These are phyloP conservation scores for Epistrophella euchroma DNA, from an alignment of 2,888 invertebrate genomes.

Conservation along the genomic window DNA sequence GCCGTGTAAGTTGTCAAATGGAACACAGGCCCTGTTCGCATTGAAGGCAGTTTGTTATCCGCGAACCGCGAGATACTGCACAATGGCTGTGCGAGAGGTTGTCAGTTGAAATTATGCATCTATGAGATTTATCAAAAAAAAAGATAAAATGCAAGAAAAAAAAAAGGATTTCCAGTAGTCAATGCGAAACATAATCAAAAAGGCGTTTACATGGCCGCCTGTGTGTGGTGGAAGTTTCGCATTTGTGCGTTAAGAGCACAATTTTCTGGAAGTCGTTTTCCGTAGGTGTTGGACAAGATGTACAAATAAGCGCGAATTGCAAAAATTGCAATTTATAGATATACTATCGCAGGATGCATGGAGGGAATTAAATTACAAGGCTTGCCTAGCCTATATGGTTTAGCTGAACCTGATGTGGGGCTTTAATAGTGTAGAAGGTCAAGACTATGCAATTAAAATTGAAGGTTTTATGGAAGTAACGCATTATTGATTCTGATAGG, in stretches of 20 bases:
- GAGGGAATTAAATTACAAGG: constrained; percentile 37
- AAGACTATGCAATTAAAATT: constrained; percentile 63
- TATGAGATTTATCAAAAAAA: constrained; percentile 34
- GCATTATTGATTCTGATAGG: constrained; percentile 24
- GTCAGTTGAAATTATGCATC: constrained; percentile 58
- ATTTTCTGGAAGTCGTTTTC: constrained; percentile 61
- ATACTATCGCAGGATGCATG: constrained; percentile 51
- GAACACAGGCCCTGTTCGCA: constrained; percentile 75
- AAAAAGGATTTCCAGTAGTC: constrained; percentile 65
- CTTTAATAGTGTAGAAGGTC: constrained; percentile 41
- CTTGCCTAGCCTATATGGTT: neutral
- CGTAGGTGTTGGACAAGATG: constrained; percentile 74
- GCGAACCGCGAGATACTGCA: constrained; percentile 29
- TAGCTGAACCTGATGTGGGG: constrained; percentile 7
- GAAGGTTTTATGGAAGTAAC: constrained; percentile 57
- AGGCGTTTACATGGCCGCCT: constrained; percentile 72
- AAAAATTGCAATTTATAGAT: constrained; percentile 70
- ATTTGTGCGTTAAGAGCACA: constrained; percentile 52
- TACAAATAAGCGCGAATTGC: constrained; percentile 52
- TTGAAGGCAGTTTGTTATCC: constrained; percentile 61
- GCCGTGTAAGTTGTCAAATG: constrained; percentile 77
- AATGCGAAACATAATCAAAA: constrained; percentile 71
- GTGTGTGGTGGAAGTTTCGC: constrained; percentile 66
- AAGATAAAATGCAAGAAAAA: neutral
- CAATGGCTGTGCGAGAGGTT: constrained; percentile 32